phyloP scores from a whole-genome alignment of 2,888 invertebrate genomes.

The Aspidiotus rigidus region DNA sequence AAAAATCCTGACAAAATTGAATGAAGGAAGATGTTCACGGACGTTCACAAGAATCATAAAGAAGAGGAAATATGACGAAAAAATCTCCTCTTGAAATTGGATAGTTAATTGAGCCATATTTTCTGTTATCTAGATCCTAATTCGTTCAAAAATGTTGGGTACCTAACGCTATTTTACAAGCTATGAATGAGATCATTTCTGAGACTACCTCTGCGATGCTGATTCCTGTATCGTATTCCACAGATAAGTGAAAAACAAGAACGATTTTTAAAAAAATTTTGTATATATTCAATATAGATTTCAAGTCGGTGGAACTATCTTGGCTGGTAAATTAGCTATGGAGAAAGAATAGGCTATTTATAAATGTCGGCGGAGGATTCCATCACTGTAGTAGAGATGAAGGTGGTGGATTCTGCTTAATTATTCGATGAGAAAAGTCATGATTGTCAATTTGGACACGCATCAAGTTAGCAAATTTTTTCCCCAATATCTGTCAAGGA shows the following conservation, averaged over 20 bases:
- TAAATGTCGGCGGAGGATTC: constrained; percentile 85
- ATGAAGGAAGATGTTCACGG: no score
- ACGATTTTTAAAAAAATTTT: not conserved
- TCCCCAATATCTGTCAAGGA: constrained; percentile 4
- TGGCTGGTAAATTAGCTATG: constrained; percentile 72
- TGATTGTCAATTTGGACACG: constrained; percentile 86
- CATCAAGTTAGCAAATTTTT: constrained; percentile 58
- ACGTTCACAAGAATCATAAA: no score
- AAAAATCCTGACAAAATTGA: no score
- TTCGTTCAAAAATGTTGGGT: no score
- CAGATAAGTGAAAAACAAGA: no score
- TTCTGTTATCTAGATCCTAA: no score
- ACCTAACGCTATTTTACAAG: no score
- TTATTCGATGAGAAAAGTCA: constrained; percentile 55
- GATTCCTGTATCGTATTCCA: not conserved
- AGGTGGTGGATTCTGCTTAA: constrained; percentile 79
- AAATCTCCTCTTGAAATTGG: no score
- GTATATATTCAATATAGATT: constrained; percentile 38
- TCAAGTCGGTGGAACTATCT: constrained; percentile 72
- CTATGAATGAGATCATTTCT: constrained; percentile 59
- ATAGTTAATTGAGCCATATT: no score
- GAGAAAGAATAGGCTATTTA: constrained; percentile 78
- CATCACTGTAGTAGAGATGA: constrained; percentile 70
- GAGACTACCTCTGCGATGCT: not conserved
- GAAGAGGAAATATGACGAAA: no score